Conservation (phyloP, 2,797 vertebrate genomes). For the Onychomys leucogaster region DNA sequence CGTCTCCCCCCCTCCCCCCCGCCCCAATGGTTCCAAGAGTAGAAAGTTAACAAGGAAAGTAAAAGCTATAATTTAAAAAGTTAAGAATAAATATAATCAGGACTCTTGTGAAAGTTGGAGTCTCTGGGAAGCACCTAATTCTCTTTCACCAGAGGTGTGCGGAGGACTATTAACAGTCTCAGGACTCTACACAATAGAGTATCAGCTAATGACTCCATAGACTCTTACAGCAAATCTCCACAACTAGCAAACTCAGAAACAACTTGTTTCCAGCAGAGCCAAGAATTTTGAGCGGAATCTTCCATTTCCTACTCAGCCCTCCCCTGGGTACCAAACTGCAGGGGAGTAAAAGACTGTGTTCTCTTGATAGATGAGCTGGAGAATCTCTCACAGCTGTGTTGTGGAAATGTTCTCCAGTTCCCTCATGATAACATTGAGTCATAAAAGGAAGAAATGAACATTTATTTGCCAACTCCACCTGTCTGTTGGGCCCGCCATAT, state of each 20-base stretch:
- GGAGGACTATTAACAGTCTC: background rate
- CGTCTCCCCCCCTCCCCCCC: background rate
- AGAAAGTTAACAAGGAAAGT: background rate
- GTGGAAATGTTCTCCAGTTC: constrained; percentile 80
- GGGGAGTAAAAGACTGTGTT: constrained; percentile 69
- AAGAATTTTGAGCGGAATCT: constrained; percentile 58
- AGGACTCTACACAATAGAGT: background rate
- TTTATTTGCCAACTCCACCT: constrained; percentile 84
- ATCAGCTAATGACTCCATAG: background rate
- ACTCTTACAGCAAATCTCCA: background rate
- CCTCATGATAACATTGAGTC: constrained; percentile 83
- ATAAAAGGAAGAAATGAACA: constrained; percentile 83
- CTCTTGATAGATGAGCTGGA: constrained; percentile 77
- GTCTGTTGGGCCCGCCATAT: constrained; percentile 80
- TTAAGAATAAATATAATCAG: background rate
- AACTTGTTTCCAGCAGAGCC: background rate
- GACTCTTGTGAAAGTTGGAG: constrained; percentile 7
- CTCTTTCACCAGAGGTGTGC: background rate
- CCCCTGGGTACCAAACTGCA: constrained; percentile 70
- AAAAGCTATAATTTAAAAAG: background rate
- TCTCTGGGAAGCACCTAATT: background rate
- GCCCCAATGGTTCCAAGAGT: background rate
- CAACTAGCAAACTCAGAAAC: background rate
- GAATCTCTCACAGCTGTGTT: constrained; percentile 83
- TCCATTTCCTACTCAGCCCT: constrained; percentile 58